These are phyloP conservation scores for Mesorhabditis sp. DNA, from an alignment of 2,888 invertebrate species.

Conservation along the genomic window DNA sequence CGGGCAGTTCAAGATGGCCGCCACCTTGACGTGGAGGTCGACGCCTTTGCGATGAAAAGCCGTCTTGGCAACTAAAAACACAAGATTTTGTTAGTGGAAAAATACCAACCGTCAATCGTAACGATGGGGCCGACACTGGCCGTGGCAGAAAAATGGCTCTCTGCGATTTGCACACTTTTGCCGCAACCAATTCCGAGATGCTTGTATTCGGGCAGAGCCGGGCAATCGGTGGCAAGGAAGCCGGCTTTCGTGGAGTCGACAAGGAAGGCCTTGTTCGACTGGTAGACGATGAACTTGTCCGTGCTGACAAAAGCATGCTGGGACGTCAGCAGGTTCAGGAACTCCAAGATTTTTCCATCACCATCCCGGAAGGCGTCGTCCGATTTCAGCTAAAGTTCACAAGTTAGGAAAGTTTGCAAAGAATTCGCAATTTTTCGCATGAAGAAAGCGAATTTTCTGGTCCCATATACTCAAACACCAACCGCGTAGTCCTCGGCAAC, in stretches of 20 bases:
- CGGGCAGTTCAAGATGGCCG: not conserved
- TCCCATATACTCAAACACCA: not conserved
- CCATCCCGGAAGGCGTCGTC: not conserved
- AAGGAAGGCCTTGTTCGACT: conserved; percentile 9
- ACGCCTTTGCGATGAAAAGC: not conserved
- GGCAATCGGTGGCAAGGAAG: conserved; percentile 7
- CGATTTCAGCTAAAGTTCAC: not conserved
- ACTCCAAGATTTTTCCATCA: conserved; percentile 9
- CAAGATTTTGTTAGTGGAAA: not conserved
- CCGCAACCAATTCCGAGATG: conserved; percentile 10
- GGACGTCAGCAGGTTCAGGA: conserved; percentile 12
- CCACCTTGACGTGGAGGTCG: not conserved
- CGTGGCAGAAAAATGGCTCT: not conserved
- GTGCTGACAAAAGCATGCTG: conserved; percentile 12
- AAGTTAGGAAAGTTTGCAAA: not conserved
- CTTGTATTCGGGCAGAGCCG: conserved; percentile 11
- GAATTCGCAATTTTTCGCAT: not conserved
- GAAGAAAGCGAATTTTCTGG: not conserved
- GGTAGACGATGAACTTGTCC: conserved; percentile 12
- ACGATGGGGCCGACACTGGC: not conserved
- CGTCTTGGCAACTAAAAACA: not conserved
- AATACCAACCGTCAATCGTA: not conserved
- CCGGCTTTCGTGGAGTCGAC: not conserved
- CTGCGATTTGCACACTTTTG: conserved; percentile 13
- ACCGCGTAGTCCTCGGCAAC: conserved; percentile 12